These are phyloP conservation scores for Bucco capensis DNA, from an alignment of 2,113 vertebrate genomes.

Conservation along the genomic window DNA sequence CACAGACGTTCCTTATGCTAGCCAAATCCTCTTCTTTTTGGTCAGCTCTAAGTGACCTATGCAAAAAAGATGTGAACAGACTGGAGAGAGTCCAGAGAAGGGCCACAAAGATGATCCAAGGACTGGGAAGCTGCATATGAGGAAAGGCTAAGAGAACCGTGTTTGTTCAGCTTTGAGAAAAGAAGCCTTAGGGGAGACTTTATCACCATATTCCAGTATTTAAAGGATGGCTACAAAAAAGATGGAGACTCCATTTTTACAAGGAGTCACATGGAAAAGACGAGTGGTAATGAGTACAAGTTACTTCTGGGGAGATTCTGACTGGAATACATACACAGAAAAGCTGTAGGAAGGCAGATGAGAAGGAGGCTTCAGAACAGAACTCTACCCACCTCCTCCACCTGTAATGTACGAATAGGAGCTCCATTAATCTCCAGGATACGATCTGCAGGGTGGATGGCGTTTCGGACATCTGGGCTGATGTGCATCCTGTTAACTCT, in stretches of 20 bases:
- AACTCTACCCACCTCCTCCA: slow-evolving; percentile 83
- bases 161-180: not conserved
- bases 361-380: not conserved
- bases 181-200: not conserved
- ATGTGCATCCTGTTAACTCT: slow-evolving; percentile 93
- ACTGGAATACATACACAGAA: not conserved
- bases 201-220: not conserved
- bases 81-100: not conserved
- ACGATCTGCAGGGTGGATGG: slow-evolving; percentile 92
- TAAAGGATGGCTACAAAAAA: not conserved
- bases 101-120: not conserved
- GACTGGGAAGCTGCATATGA: not conserved
- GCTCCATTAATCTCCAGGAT: slow-evolving; percentile 96
- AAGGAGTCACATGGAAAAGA: not conserved
- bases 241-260: not conserved
- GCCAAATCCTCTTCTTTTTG: not conserved
- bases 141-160: not conserved
- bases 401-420: slow-evolving; percentile 82
- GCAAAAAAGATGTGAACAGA: not conserved
- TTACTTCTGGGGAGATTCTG: not conserved
- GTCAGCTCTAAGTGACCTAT: not conserved
- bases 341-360: not conserved
- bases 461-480: slow-evolving; percentile 88
- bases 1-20: not conserved
- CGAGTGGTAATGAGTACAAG: not conserved